Conservation (phyloP, 2,888 invertebrate species). For the Stomorhina lunata region DNA sequence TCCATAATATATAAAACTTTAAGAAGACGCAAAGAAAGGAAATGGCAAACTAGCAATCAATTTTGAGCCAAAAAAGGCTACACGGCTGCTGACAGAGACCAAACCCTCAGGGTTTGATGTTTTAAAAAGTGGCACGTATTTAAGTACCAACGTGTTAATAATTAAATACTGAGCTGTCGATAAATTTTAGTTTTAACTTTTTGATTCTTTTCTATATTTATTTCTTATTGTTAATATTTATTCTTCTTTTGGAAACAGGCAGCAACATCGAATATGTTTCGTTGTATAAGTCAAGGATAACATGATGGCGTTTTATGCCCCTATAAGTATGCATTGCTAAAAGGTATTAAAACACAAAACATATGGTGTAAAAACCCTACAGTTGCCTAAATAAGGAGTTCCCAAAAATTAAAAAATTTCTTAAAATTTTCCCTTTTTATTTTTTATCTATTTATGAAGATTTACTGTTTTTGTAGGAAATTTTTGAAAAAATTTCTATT, state of each 20-base stretch:
- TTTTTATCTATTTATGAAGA: too few species aligned
- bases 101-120: background rate
- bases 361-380: too few species aligned
- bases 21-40: background rate
- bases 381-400: too few species aligned
- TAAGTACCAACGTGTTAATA: conserved; percentile 25
- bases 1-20: background rate
- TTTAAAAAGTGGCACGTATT: conserved; percentile 4
- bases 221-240: background rate
- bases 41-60: too few species aligned
- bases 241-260: background rate
- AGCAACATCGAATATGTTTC: background rate
- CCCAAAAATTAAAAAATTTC: too few species aligned
- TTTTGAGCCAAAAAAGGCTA: too few species aligned
- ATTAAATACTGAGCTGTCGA: conserved; percentile 14
- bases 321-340: background rate
- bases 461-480: too few species aligned
- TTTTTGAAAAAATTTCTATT: too few species aligned
- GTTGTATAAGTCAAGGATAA: too few species aligned
- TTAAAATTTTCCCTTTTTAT: too few species aligned
- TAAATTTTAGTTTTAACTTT: background rate
- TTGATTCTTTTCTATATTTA: background rate
- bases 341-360: background rate
- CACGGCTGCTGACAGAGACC: too few species aligned
- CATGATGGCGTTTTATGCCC: background rate